A percentile compares a stretch with the other conserved stretches of the same genome.
These are phyloP conservation scores for Diaperis boleti DNA, from an alignment of 2,888 invertebrate species.

Conservation along the genomic window DNA sequence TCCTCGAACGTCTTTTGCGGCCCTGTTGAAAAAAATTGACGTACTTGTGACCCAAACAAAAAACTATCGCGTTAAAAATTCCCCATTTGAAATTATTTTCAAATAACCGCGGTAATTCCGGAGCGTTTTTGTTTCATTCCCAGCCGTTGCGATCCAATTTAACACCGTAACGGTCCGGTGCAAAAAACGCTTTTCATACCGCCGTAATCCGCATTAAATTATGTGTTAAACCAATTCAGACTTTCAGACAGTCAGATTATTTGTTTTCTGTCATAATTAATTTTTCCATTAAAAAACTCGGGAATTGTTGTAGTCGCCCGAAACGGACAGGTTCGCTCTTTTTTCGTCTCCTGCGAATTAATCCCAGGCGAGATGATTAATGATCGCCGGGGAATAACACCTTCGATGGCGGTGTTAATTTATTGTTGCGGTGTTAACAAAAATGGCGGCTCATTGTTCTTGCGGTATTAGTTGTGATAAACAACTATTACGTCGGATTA, in stretches of 20 bases:
- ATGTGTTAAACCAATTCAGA: slow-evolving; percentile 50
- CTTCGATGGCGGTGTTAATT: slow-evolving; percentile 10
- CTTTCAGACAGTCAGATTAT: slow-evolving; percentile 48
- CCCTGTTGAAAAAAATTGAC: too few relatives aligned
- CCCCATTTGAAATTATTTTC: slow-evolving; percentile 33
- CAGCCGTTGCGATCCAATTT: slow-evolving; percentile 28
- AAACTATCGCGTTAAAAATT: too few relatives aligned
- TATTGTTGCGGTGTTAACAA: background rate
- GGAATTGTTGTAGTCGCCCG: slow-evolving; percentile 22
- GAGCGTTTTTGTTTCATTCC: slow-evolving; percentile 32
- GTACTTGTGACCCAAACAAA: too few relatives aligned
- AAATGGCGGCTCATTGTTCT: too few relatives aligned
- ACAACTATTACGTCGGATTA: background rate
- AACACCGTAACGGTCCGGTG: slow-evolving; percentile 28
- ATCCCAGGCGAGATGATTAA: slow-evolving; percentile 26
- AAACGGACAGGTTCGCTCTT: slow-evolving; percentile 29
- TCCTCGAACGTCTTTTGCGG: too few relatives aligned
- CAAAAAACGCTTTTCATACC: slow-evolving; percentile 36
- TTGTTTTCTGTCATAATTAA: slow-evolving; percentile 47
- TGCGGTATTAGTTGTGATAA: background rate
- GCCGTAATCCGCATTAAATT: slow-evolving; percentile 48
- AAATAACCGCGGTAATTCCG: slow-evolving; percentile 29
- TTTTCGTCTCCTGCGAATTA: slow-evolving; percentile 20
- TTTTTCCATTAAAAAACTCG: slow-evolving; percentile 44
- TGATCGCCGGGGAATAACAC: slow-evolving; percentile 21